phyloP scores from a whole-genome alignment of 2,113 vertebrate species.

The Catagonus wagneri region DNA sequence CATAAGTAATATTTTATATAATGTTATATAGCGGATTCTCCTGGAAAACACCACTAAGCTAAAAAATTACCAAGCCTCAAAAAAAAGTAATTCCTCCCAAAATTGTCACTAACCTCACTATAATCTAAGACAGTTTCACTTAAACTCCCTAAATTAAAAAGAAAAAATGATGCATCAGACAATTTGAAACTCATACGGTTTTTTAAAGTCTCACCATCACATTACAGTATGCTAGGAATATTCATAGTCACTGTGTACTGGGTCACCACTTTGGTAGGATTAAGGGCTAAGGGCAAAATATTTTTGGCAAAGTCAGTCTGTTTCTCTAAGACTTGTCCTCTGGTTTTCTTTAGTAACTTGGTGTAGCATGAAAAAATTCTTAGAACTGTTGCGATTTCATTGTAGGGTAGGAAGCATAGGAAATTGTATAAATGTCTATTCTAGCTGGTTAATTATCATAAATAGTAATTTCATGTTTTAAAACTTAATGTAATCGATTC shows the following conservation, averaged over 20 bases:
- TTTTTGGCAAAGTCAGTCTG: background rate
- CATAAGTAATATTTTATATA: conserved; percentile 31
- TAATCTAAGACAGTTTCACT: conserved; percentile 47
- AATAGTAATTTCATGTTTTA: background rate
- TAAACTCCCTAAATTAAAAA: conserved; percentile 19
- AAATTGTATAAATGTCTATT: background rate
- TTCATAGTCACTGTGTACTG: background rate
- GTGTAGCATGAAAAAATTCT: conserved; percentile 6
- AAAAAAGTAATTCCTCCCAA: conserved; percentile 3
- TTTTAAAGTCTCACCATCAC: background rate
- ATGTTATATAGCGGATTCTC: background rate
- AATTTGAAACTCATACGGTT: conserved; percentile 4
- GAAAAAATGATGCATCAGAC: background rate
- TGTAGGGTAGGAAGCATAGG: background rate
- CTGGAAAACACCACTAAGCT: conserved; percentile 34
- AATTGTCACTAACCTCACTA: conserved; percentile 37
- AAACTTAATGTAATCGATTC: conserved; percentile 1
- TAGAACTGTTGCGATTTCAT: background rate
- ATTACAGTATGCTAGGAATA: conserved; percentile 16
- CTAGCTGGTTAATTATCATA: background rate
- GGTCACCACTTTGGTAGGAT: background rate
- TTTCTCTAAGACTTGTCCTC: conserved; percentile 7
- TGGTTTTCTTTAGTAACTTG: conserved; percentile 39
- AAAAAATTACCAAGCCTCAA: background rate
- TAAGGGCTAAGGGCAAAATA: conserved; percentile 24